Evolutionary conservation across 2,797 vertebrate genomes (phyloP).

Genomic region (Aphelocoma californica): DNA sequence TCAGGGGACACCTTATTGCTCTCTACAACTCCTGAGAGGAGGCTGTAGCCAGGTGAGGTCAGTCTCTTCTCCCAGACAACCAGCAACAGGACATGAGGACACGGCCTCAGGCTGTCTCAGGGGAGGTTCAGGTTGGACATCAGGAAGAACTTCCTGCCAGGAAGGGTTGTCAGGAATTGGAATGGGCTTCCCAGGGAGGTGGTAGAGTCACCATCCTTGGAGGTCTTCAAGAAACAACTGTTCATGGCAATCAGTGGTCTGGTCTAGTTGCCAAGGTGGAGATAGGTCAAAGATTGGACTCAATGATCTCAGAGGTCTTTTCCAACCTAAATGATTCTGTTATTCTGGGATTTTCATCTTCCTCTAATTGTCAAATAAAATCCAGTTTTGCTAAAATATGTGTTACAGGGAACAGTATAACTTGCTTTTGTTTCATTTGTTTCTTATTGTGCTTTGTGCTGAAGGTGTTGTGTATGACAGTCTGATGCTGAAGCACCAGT

Average conservation of each 20-base stretch:
- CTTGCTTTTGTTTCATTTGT: neutral
- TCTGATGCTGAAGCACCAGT: constrained; percentile 83
- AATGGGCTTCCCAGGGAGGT: neutral
- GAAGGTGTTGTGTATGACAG: constrained; percentile 79
- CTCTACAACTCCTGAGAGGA: neutral
- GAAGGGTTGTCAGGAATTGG: neutral
- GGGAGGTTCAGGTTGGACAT: neutral
- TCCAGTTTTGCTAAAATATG: neutral
- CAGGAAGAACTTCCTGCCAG: neutral
- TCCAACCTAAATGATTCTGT: neutral
- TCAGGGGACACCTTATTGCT: neutral
- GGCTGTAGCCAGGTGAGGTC: too few relatives aligned
- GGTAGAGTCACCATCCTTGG: neutral
- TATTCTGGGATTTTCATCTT: neutral
- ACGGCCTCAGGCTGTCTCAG: neutral
- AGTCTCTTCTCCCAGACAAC: neutral
- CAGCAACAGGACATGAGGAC: neutral
- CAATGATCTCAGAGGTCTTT: neutral
- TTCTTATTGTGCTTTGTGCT: constrained; percentile 35
- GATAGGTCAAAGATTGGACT: neutral
- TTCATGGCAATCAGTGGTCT: neutral
- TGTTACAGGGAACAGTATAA: neutral
- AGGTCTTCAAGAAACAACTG: neutral
- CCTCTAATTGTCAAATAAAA: neutral
- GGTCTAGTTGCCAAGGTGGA: neutral